Evolutionary conservation across 2,113 vertebrate genomes (phyloP), one percentile per base, ranked within the genome.

Genomic region (Ceuthmochares aereus): DNA sequence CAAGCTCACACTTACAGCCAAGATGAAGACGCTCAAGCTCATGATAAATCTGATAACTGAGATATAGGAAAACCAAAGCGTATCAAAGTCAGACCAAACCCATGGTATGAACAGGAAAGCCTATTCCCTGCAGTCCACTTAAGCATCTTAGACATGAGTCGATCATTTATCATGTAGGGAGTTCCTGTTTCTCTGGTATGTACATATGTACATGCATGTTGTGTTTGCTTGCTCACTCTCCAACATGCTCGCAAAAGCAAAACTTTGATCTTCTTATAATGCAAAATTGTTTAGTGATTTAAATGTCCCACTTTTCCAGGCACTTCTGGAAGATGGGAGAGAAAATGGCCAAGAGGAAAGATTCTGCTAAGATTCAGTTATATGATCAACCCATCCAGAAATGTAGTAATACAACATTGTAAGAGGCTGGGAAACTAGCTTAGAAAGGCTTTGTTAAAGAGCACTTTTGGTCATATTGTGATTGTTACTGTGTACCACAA

Each of bases 121-220:
- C 36, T 11, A 4, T 26, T 90, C 62, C 37, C 64, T 36, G 17
- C 56, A 70, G 72, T 32, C 34, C 22, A 17, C 43, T 19, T 1
- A 6, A 62, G 45, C 0, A 0, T 23, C 68, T 77, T 77, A 54
- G 91, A 62, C 23, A 43, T 0, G 0, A 78, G 14, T 45, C 43
- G 54, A 9, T 51, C 52, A 7, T 54, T 94, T 58, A 62, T 55
- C 42, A 62, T 0, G 0, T 40, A 49, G 51, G 25, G 60, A 62
- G 10, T 43, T 58, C 45, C 32, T 40, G 32, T 63, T 87, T 81
- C 55, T 42, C 23, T 73, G 27, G 9, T 45, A 6, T 13, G 19
- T 12, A 26, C 4, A 4, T 32, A 20, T n/a, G 13, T 36, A 16
- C n/a, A 29, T 3, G 3, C 32, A 29, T 1, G 11, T 19, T 63